Base-by-base conservation (phyloP, 1,140 invertebrate species). In the Arctopsyche grandis region DNA sequence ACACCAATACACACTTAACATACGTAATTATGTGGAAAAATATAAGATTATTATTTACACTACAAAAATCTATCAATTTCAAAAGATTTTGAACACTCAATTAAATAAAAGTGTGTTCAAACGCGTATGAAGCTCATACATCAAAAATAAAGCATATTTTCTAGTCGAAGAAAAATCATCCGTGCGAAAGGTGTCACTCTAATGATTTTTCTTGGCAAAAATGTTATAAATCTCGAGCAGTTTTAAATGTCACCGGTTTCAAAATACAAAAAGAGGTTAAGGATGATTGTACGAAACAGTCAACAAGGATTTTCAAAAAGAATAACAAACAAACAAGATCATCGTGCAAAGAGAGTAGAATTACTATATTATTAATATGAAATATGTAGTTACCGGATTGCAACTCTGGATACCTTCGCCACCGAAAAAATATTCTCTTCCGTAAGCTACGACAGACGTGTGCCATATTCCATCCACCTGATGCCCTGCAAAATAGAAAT, bases 391-490 rank as follows among this genome's bases (percentile, higher is more conserved):
- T 90, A 96, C 96, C 78, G 96, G 96, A 83, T 90, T 87, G 84
- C 93, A 94, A 81, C 89, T 92, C 83, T 92, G 91, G 80, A 98
- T 93, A 44, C 97, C 97, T 48, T 84, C 86, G 9, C 90, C 90
- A 7, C 96, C 95, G 85, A 95, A 98, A 88, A 95, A 98, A 86
- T 94, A 97, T 88, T 98, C 97, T 71, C 91, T 87, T 19, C 93
- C 94, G 88, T 93, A 97, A 3, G 92, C 94, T 70, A 98, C 95
- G 66, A 97, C 89, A 0, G 92, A 91, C 0, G 95, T 97, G 86
- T 97, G 95, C 95, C 95, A 97, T 84, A 97, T 92, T 69, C 94
- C 95, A 82, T 96, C 93, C 79, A 97, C 86, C 82, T 94, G 91
- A 82, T 92, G 92, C 69, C 94, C 94, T 96, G 86, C 29, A 84